Base-by-base conservation (phyloP, 2,113 vertebrate species). In the Gopherus evgoodei region DNA sequence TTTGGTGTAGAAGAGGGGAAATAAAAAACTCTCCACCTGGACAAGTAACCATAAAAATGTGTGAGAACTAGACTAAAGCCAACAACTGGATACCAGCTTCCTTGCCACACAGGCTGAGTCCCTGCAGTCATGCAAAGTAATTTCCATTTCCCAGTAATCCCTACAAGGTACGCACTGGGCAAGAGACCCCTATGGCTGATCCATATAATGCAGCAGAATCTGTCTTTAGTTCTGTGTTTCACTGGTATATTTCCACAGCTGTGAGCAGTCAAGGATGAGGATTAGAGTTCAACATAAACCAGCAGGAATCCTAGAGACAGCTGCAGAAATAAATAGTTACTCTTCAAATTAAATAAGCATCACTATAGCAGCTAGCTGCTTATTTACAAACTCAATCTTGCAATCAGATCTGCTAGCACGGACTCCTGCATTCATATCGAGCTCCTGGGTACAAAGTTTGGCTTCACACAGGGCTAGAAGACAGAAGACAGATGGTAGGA, bases 291-390 rank as follows among this genome's bases (percentile, higher is more conserved):
- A 86, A 52, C 86, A 76, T 75, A 95, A 91, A 95, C 84, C 86
- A 96, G 88, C 54, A 53, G 13, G 52, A 82, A 87, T 89, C 59
- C 79, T 42, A 84, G 65, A 80, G 95, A 89, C 96, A 91, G 92
- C 96, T 96, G 96, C 49, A 89, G 95, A 91, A 97, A 94, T 91
- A 93, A 93, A 96, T 86, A 81, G 31, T 24, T 72, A 9, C 65
- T 38, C 65, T 72, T 42, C 16, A 89, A 95, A 95, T 96, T 95
- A 96, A 97, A 92, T 93, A 90, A 96, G 92, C 92, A 96, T 96
- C 87, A n/a, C 95, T 93, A 93, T 94, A 92, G 96, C 88, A 96
- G 94, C 93, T 93, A 92, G 91, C 86, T 96, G 95, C 92, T 95
- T 95, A 93, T 94, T 95, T 94, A 93, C 91, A 94, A 95, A 93